Evolutionary conservation across 2,888 invertebrate genomes (phyloP).

Genomic region (Andrena praecox): DNA sequence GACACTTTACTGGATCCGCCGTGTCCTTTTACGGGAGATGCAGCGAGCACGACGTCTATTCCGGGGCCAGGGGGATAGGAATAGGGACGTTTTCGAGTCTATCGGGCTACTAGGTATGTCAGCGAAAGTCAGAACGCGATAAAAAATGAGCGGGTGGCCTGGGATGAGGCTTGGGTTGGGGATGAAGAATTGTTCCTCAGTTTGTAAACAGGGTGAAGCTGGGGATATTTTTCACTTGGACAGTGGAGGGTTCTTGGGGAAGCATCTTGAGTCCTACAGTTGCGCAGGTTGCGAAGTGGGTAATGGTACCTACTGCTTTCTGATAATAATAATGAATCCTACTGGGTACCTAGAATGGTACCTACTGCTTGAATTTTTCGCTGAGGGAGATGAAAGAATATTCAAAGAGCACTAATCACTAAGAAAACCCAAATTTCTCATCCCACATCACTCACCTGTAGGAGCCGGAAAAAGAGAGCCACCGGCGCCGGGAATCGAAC

Average conservation of each 20-base stretch:
- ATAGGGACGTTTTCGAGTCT: conserved; percentile 32
- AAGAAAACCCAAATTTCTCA: too few relatives aligned
- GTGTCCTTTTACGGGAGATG: conserved; percentile 54
- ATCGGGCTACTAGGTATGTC: conserved; percentile 30
- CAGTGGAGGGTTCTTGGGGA: not conserved
- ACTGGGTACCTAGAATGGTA: too few relatives aligned
- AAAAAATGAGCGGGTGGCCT: not conserved
- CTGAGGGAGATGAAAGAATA: too few relatives aligned
- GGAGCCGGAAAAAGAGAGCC: too few relatives aligned
- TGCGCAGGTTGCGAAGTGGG: too few relatives aligned
- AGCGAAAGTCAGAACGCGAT: not conserved
- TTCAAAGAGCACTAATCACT: too few relatives aligned
- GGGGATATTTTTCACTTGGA: not conserved
- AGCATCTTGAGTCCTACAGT: too few relatives aligned
- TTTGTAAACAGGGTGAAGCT: not conserved
- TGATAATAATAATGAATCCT: too few relatives aligned
- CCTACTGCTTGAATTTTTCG: too few relatives aligned
- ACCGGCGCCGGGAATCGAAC: too few relatives aligned
- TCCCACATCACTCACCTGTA: too few relatives aligned
- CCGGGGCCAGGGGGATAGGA: not conserved
- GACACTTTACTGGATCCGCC: conserved; percentile 67
- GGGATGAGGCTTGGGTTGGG: not conserved
- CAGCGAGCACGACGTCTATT: conserved; percentile 17
- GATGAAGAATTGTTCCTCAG: not conserved
- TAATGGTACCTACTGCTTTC: too few relatives aligned